Evolutionary conservation across 2,797 vertebrate genomes (phyloP), one percentile per base, ranked within the genome.

Genomic region (Nannoperca obscura): DNA sequence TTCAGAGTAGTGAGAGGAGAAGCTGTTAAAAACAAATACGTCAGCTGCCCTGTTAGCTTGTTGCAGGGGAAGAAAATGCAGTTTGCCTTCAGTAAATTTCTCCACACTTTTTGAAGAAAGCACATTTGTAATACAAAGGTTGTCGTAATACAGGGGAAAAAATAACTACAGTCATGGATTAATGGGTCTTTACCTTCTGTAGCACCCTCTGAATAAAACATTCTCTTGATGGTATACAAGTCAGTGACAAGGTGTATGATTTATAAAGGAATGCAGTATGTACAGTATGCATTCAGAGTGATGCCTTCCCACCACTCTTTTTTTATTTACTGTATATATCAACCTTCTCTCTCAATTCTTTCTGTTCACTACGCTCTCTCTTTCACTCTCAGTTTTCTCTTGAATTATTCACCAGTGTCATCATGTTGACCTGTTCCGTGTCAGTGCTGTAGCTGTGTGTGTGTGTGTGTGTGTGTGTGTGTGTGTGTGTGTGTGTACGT

Each of bases 381-480:
- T 90, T 89, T 92, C 81, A 77, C 89, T 82, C 91, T 81, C 84
- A 78, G 90, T 92, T 90, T 92, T 92, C 92, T 95, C 89, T 86
- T 95, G 92, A 95, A 95, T 96, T 94, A 96, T 95, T 95, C 94
- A 96, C 92, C 83, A 91, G 93, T 95, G 95, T 95, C 95, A 94
- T 93, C 90, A 92, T 93, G 90, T 94, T 95, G 95, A 95, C 95
- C 95, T 92, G 93, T 93, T 94, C 91, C 93, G 93, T 95, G 95
- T 96, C 95, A 95, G 91, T 82, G 89, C 81, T 91, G 82, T 64
- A 80, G 78, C 69, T 15, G 61, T 73, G 83, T 38, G 59, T 76
- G 74, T 81, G 84, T 71, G 80, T 77, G 71, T 61, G 69, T 75
- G 60, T 62, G 74, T 62, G 75, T 59, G 65, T 61, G 78, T 34